Percentiles rank a stretch among this genome's conserved stretches.
phyloP scores from a whole-genome alignment of 2,888 invertebrate species.

The Pasiphila rectangulata region DNA sequence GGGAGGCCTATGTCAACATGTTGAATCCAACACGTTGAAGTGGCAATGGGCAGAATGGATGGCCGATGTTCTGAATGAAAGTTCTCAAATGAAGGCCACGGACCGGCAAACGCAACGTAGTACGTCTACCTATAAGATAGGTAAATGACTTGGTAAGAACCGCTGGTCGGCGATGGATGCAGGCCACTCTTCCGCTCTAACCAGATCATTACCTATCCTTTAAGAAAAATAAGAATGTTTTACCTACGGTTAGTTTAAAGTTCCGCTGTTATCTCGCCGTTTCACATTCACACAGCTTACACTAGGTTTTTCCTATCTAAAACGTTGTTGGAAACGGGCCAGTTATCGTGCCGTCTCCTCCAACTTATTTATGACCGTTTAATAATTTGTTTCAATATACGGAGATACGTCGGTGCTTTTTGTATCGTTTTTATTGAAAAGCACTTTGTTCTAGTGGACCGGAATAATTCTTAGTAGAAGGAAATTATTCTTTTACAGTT shows the following conservation, averaged over 20 bases:
- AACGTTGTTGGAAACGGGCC: slow-evolving; percentile 65
- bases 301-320: slow-evolving; percentile 61
- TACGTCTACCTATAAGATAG: no score
- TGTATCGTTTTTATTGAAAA: slow-evolving; percentile 17
- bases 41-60: no score
- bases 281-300: slow-evolving; percentile 2
- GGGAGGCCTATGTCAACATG: no score
- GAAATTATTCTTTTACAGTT: background rate
- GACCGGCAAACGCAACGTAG: no score
- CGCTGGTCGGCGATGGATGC: no score
- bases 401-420: slow-evolving; percentile 19
- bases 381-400: slow-evolving; percentile 73
- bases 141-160: no score
- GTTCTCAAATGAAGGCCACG: no score
- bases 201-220: no score
- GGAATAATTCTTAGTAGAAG: background rate
- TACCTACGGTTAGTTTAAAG: background rate
- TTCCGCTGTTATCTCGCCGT: slow-evolving; percentile 1
- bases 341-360: slow-evolving; percentile 54
- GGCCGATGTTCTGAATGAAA: no score
- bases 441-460: background rate
- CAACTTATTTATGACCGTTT: slow-evolving; percentile 70
- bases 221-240: background rate
- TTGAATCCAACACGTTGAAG: no score
- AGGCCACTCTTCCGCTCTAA: background rate